Evolutionary conservation across 2,113 vertebrate species (phyloP).

Genomic region (Xenotilapia leptura): DNA sequence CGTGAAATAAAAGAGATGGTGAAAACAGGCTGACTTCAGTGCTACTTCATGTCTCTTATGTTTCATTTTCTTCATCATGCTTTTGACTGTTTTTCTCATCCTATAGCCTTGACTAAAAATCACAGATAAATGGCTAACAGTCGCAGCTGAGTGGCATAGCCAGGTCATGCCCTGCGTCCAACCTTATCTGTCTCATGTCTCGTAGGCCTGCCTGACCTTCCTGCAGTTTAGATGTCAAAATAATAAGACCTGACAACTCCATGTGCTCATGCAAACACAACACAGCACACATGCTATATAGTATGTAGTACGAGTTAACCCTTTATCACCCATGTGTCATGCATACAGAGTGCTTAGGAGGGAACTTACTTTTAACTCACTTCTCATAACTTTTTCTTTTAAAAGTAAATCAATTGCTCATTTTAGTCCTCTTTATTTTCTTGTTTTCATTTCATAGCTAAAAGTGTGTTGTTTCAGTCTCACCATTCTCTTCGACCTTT

Average conservation of each 20-base stretch:
- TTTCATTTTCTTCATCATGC: neutral
- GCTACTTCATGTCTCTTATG: neutral
- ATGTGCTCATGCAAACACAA: neutral
- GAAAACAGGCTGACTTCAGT: neutral
- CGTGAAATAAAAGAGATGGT: neutral
- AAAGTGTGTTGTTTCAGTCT: neutral
- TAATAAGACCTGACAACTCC: neutral
- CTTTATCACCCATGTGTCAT: neutral
- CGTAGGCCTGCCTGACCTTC: slow-evolving; percentile 19
- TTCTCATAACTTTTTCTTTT: neutral
- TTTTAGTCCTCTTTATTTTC: neutral
- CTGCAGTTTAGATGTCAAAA: neutral
- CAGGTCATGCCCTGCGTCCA: neutral
- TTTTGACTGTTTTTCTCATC: neutral
- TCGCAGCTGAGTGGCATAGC: neutral
- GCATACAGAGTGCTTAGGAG: neutral
- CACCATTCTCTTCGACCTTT: neutral
- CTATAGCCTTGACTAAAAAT: neutral
- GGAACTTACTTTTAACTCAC: neutral
- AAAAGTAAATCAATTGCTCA: neutral
- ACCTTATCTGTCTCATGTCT: slow-evolving; percentile 19
- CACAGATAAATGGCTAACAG: neutral
- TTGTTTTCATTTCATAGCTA: neutral
- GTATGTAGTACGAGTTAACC: neutral
- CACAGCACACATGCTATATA: neutral